Base-by-base conservation (phyloP, 92 coral and sea anemone genomes). In the Bergia puertoricense region DNA sequence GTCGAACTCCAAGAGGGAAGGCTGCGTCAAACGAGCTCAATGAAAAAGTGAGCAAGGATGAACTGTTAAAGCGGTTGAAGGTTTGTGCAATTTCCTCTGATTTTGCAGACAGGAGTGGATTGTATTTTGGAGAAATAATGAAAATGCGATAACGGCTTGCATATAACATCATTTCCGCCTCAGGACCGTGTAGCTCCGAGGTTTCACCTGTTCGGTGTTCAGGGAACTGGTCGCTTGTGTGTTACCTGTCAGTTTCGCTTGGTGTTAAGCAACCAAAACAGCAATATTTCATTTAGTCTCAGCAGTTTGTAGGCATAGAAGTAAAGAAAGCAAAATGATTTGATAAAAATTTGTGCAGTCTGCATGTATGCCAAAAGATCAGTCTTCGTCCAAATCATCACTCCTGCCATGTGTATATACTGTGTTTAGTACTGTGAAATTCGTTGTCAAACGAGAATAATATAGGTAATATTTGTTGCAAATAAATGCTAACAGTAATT, bases 11-110 rank as follows among this genome's bases (percentile, higher is more conserved):
- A 2, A 69, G 77, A 66, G 38, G 69, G 30, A 62, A 62, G 71
- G 66, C 74, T 42, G 86, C 86, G 38, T 65, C 86, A n/a, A 82
- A 69, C 59, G 87, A 84, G 66, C 45, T 84, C 48, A 84, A 41
- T 71, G 87, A 48, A 36, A 84, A 84, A 71, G 13, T 84, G 42
- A 48, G 87, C 77, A 84, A 84, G 68, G 87, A 84, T 72, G 87
- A 84, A 71, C 75, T 84, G 20, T 68, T 84, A 69, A 84, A 84
- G 79, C 79, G 79, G 4, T 74, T 84, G 67, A 84, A 84, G 87
- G 87, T 84, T 84, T 69, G 87, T 84, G 8, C 42, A 76, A 4
- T 80, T 37, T 80, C n/a, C 40, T 36, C 42, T 30, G 18, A 10
- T 15, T 66, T 5, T 72, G 42, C n/a, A 72, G 74, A 54, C 59